Evolutionary conservation across 2,888 invertebrate species (phyloP).

Genomic region (Phymatocera aterrima): DNA sequence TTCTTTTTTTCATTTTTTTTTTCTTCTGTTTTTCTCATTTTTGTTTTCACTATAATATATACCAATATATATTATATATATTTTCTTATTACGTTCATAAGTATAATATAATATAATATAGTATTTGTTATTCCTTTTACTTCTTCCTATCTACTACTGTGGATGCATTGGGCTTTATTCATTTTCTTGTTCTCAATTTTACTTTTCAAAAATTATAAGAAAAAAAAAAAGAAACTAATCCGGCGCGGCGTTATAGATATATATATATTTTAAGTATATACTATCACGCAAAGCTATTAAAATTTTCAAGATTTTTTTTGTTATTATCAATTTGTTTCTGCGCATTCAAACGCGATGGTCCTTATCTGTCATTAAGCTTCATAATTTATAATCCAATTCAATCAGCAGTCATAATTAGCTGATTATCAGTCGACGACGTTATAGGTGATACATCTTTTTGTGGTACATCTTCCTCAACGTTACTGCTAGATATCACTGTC

Average conservation of each 20-base stretch:
- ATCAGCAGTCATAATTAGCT: slow-evolving; percentile 69
- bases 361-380: slow-evolving; percentile 3
- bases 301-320: too few species aligned
- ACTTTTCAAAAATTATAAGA: slow-evolving; percentile 49
- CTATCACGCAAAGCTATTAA: slow-evolving; percentile 47
- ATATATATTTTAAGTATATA: too few species aligned
- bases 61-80: slow-evolving; percentile 53
- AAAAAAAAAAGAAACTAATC: too few species aligned
- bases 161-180: slow-evolving; percentile 42
- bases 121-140: slow-evolving; percentile 44
- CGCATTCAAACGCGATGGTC: slow-evolving; percentile 32
- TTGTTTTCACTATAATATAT: slow-evolving; percentile 43
- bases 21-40: slow-evolving; percentile 31
- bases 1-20: neutral
- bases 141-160: slow-evolving; percentile 49
- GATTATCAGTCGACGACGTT: slow-evolving; percentile 68
- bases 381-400: slow-evolving; percentile 54
- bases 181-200: slow-evolving; percentile 21
- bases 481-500: slow-evolving; percentile 65
- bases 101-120: slow-evolving; percentile 60
- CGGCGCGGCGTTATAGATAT: slow-evolving; percentile 43
- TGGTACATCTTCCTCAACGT: slow-evolving; percentile 71
- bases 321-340: neutral
- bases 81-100: slow-evolving; percentile 55
- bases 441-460: slow-evolving; percentile 77